Evolutionary conservation across 2,888 invertebrate species (phyloP).

Genomic region (Acanthococcus lagerstroemiae): DNA sequence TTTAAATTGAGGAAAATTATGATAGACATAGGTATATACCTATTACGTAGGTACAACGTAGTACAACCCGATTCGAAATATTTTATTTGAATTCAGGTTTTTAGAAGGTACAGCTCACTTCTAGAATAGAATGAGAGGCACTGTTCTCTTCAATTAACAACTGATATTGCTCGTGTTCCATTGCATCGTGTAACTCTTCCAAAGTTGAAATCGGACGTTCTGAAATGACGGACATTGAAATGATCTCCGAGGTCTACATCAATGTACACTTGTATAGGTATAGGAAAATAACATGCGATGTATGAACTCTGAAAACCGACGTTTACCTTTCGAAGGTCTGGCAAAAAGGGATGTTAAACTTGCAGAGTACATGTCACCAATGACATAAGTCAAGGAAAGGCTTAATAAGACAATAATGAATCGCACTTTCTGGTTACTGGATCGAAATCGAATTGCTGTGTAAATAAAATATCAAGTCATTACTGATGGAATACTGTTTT

Average conservation of each 20-base stretch:
- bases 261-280: not conserved
- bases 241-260: not conserved
- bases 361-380: constrained; percentile 68
- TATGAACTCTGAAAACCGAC: too few species aligned
- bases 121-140: constrained; percentile 58
- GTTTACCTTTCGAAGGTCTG: constrained; percentile 52
- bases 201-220: constrained; percentile 59
- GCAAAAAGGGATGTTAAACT: constrained; percentile 65
- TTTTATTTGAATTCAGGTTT: not conserved
- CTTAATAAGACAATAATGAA: constrained; percentile 59
- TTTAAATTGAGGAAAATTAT: not conserved
- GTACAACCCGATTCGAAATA: not conserved
- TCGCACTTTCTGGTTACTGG: constrained; percentile 55
- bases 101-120: constrained; percentile 40
- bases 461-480: constrained; percentile 22
- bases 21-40: not conserved
- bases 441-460: constrained; percentile 51
- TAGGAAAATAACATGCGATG: too few species aligned
- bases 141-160: constrained; percentile 62
- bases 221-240: constrained; percentile 37
- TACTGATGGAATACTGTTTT: not conserved
- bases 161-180: constrained; percentile 54
- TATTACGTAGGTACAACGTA: not conserved
- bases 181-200: constrained; percentile 54
- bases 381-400: constrained; percentile 64